Evolutionary conservation across 1,140 invertebrate species (phyloP), one percentile per base, ranked within the genome.

Genomic region (Pygmarrhopalites habei): DNA sequence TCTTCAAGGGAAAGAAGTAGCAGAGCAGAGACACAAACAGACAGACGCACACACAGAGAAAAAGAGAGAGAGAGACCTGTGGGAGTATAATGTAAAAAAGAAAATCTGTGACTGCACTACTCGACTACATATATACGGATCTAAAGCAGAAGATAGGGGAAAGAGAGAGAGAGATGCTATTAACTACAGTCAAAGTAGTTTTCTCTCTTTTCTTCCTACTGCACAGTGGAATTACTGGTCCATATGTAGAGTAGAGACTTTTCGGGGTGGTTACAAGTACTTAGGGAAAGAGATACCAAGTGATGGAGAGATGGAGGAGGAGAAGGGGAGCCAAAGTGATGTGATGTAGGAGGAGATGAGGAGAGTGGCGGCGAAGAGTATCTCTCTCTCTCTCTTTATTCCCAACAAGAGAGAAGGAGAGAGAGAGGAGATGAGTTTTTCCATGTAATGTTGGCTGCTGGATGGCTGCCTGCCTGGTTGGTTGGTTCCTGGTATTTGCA

Each of bases 361-460:
- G 28, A 14, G 23, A 52, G 49, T 52, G 28, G 49, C 53, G 53
- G 53, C 53, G 25, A 14, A 12, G 53, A 41, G 7, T 7, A 19
- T 56, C 29, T 56, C 53, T 35, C 53, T 32, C 4, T 55, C 7
- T n/a, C 14, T n/a, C 26, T 21, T 10, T 25, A 53, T 25, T 25
- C 15, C 3, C 3, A 23, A 32, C 32, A 32, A 57, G 55, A n/a
- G 55, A 57, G 55, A 41, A 32, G 10, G 21, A 35, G 35, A 57
- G 29, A 41, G 35, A 58, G 35, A 46, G 57, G 57, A 43, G 49
- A 52, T 52, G 49, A 52, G 49, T 52, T 52, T 52, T 52, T 52
- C 49, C 14, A 52, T 52, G 14, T 23, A 52, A 26, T 28, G 49
- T 52, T 52, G 25, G 49, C 49, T 52, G 49, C 19, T 46, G 44